Evolutionary conservation across 2,113 vertebrate genomes (phyloP).

Genomic region (Toxostoma redivivum): DNA sequence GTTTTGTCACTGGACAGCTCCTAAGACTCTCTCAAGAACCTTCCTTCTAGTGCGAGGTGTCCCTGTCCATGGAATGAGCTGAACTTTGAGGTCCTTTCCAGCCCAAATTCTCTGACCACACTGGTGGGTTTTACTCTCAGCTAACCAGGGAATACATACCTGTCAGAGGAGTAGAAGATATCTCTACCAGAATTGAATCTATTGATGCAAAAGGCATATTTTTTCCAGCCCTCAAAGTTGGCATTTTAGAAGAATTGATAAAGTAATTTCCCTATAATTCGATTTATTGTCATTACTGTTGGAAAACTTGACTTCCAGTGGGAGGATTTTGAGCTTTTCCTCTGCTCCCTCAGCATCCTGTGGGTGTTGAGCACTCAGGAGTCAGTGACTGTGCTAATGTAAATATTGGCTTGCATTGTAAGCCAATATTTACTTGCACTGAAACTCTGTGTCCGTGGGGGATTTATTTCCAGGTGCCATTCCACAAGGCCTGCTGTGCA

Average conservation of each 20-base stretch:
- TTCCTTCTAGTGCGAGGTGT: too few species aligned
- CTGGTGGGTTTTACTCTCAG: neutral
- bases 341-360: neutral
- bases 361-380: neutral
- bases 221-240: neutral
- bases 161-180: accelerated
- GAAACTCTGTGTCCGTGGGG: neutral
- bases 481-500: neutral
- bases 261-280: neutral
- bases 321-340: neutral
- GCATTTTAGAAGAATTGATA: neutral
- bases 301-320: neutral
- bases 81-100: neutral
- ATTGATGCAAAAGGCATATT: neutral
- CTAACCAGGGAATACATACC: neutral
- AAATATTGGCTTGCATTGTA: neutral
- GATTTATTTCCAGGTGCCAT: neutral
- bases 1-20: neutral
- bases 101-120: neutral
- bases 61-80: neutral
- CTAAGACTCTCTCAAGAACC: neutral
- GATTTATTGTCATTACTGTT: neutral
- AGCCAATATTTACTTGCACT: neutral
- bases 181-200: neutral
- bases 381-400: neutral